phyloP scores from a whole-genome alignment of 2,113 vertebrate species.

The Forbesichthys papilliferus region DNA sequence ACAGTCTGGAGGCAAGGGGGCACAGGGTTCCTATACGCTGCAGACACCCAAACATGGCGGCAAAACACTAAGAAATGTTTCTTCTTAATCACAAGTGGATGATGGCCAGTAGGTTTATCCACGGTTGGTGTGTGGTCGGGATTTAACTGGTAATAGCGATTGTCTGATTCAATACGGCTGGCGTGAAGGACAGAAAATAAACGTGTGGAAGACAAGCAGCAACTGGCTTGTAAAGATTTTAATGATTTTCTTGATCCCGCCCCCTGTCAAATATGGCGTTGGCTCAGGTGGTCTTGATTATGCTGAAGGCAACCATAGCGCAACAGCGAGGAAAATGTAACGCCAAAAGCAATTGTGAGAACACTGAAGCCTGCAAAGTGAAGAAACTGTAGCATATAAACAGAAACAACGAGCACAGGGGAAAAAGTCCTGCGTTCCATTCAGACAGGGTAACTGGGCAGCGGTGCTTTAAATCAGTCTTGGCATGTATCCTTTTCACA shows the following conservation, averaged over 20 bases:
- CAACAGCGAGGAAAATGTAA: constrained; percentile 45
- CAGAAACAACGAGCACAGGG: background rate
- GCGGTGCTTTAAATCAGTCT: constrained; percentile 63
- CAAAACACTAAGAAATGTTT: background rate
- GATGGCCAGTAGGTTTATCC: too few species aligned
- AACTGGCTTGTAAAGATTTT: constrained; percentile 70
- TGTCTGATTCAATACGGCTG: too few species aligned
- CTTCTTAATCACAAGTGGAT: too few species aligned
- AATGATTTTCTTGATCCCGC: constrained; percentile 59
- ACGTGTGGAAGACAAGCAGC: constrained; percentile 50
- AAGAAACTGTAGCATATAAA: constrained; percentile 21
- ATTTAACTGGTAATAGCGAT: too few species aligned
- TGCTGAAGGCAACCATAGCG: constrained; percentile 36
- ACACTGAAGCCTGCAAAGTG: constrained; percentile 43
- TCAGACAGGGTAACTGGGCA: constrained; percentile 51
- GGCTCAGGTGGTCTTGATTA: constrained; percentile 78
- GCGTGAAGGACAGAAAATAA: constrained; percentile 34
- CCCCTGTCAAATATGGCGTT: constrained; percentile 62
- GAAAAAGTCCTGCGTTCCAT: constrained; percentile 45
- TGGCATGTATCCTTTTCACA: constrained; percentile 64
- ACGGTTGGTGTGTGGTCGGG: too few species aligned
- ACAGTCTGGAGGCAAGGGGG: constrained; percentile 17
- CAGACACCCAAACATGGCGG: background rate
- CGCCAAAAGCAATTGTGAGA: constrained; percentile 54
- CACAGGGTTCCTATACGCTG: background rate